Evolutionary conservation across 2,888 invertebrate genomes (phyloP), one percentile per base, ranked within the genome.

Genomic region (Capitulum mitella): DNA sequence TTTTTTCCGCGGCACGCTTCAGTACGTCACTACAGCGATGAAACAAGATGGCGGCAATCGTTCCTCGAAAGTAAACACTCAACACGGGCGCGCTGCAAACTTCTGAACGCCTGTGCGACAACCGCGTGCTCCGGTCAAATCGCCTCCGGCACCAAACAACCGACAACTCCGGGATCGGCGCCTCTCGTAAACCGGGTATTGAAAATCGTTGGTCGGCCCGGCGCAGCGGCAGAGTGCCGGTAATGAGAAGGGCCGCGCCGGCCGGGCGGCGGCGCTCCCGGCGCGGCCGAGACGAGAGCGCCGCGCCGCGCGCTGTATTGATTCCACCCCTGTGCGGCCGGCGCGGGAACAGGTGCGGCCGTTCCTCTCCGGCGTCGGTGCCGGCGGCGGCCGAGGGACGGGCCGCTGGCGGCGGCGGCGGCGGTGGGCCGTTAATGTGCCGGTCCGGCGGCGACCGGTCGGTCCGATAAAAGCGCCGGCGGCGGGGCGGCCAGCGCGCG

Each of bases 301-400:
- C 29, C 58, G 58, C 58, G 58, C n/a, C 58, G 58, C 58, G 26
- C 58, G 10, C n/a, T 10, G 29, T 58, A 58, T 58, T 58, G 58
- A 58, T 58, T 58, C n/a, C n/a, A n/a, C n/a, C n/a, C n/a, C n/a
- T n/a, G n/a, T n/a, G 43, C 34, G 34, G 64, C 64, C n/a, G n/a
- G 34, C 64, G 32, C 16, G 32, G 64, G 64, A 64, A 64, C 64
- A 64, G 64, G 64, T 64, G 64, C 34, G 64, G 34, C 34, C 34
- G 22, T 22, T 22, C 19, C 43, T 43, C 43, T 43, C 51, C 51
- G 19, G 5, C 19, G 2, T 51, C 51, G 22, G 16, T 22, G 19
- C 16, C 51, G 19, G 19, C 43, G 43, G 43, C 43, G 43, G 43
- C 6, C 43, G 6, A 5, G 43, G 6, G 43, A 12, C 43, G 6